Percentiles rank a stretch among this genome's conserved stretches.
Evolutionary conservation across 1,140 invertebrate genomes (phyloP).

Genomic region (Ephestia elutella): DNA sequence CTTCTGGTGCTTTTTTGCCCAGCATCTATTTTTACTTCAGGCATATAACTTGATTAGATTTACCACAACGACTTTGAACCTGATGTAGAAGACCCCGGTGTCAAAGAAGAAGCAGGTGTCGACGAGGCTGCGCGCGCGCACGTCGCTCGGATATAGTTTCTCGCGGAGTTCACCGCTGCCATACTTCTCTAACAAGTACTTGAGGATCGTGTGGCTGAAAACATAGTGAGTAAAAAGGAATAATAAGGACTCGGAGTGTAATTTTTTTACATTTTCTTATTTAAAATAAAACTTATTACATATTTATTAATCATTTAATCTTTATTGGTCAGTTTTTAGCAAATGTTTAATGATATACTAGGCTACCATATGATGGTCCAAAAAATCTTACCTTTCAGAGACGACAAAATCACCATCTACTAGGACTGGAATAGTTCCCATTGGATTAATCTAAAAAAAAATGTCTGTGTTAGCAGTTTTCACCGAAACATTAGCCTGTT

Average conservation of each 20-base stretch:
- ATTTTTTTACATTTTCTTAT: no score
- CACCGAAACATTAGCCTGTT: no score
- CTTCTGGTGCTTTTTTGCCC: no score
- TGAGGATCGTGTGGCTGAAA: conserved; percentile 74
- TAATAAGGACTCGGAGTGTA: no score
- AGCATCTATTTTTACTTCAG: no score
- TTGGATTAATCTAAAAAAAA: conserved; percentile 42
- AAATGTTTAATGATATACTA: no score
- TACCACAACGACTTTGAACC: conserved; percentile 29
- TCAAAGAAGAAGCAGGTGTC: conserved; percentile 77
- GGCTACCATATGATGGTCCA: no score
- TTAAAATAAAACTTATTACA: no score
- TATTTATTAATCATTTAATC: no score
- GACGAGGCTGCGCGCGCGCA: conserved; percentile 69
- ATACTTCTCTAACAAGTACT: conserved; percentile 76
- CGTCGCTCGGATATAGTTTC: conserved; percentile 76
- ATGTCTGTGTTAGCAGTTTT: no score
- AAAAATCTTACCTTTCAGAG: conserved; percentile 37
- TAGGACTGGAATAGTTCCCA: conserved; percentile 37
- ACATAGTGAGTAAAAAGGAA: no score
- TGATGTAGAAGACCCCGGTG: conserved; percentile 69
- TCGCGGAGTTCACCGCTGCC: conserved; percentile 54
- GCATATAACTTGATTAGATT: neutral
- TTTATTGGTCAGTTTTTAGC: no score
- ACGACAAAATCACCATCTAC: conserved; percentile 35